Conservation (phyloP, 2,797 vertebrate genomes). For the Sebastes oblongus region DNA sequence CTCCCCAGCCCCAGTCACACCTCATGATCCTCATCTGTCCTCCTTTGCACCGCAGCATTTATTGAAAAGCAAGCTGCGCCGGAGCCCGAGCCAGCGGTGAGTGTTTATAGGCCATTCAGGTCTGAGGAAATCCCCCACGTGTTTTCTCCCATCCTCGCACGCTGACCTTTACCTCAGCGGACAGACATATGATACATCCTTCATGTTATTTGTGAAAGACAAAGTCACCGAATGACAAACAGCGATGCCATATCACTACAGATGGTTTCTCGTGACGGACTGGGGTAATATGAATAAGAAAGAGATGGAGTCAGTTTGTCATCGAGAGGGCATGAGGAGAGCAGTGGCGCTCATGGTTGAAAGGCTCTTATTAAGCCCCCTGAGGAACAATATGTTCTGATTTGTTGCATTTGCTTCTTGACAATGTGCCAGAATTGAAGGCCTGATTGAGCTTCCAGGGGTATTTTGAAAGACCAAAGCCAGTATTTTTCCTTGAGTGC, state of each 20-base stretch:
- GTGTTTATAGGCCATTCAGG: conserved; percentile 50
- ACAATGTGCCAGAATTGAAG: conserved; percentile 76
- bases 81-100: conserved; percentile 28
- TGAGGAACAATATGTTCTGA: conserved; percentile 81
- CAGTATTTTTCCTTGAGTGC: conserved; percentile 63
- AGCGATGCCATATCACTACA: conserved; percentile 21
- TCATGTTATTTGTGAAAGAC: conserved; percentile 35
- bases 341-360: conserved; percentile 51
- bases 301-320: conserved; percentile 53
- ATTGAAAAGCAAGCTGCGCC: conserved; percentile 63
- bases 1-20: conserved; percentile 58
- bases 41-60: conserved; percentile 71
- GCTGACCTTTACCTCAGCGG: conserved; percentile 50
- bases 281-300: conserved; percentile 42
- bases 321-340: conserved; percentile 50
- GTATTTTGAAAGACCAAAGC: conserved; percentile 67
- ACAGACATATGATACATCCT: conserved; percentile 28
- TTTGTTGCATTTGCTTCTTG: conserved; percentile 76
- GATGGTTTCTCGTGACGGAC: conserved; percentile 38
- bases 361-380: conserved; percentile 62
- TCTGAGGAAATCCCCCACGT: conserved; percentile 34
- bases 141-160: not conserved
- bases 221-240: conserved; percentile 45
- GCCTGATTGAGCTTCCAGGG: conserved; percentile 75
- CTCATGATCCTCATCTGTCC: conserved; percentile 78